A percentile compares a stretch with the other conserved stretches of the same genome.
Conservation (phyloP, 2,888 invertebrate genomes). For the Oscheius sp. region DNA sequence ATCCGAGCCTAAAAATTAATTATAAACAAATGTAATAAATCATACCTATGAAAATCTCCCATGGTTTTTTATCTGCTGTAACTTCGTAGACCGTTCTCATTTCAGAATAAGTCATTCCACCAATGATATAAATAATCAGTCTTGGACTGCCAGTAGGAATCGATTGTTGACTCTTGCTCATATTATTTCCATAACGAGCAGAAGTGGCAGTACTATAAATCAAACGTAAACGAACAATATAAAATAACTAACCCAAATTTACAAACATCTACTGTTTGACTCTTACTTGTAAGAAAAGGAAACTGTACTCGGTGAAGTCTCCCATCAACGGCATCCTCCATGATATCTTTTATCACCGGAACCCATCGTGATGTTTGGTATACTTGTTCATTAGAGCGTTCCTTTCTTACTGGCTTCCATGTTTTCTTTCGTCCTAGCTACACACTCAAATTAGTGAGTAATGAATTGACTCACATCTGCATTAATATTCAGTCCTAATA, state of each 20-base stretch:
- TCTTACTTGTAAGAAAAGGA: slow-evolving; percentile 87
- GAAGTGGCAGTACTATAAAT: slow-evolving; percentile 68
- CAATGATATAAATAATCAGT: slow-evolving; percentile 93
- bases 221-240: not conserved
- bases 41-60: slow-evolving; percentile 95
- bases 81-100: slow-evolving; percentile 98
- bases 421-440: slow-evolving; percentile 71
- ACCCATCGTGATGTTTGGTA: slow-evolving; percentile 82
- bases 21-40: slow-evolving; percentile 21
- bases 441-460: slow-evolving; percentile 25
- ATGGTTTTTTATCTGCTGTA: slow-evolving; percentile 91
- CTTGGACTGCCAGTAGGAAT: slow-evolving; percentile 88
- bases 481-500: slow-evolving; percentile 92
- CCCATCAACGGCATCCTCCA: slow-evolving; percentile 98
- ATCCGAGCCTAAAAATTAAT: slow-evolving; percentile 82
- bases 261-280: slow-evolving; percentile 53
- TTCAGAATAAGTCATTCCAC: slow-evolving; percentile 94
- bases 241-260: slow-evolving; percentile 34
- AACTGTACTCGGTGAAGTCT: slow-evolving; percentile 94
- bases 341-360: slow-evolving; percentile 94
- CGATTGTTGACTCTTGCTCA: slow-evolving; percentile 87
- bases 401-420: slow-evolving; percentile 90
- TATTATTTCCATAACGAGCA: slow-evolving; percentile 95
- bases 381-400: slow-evolving; percentile 90
- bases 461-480: slow-evolving; percentile 83